Conservation (phyloP, 2,888 invertebrate genomes). For the Gasteruption jaculator region DNA sequence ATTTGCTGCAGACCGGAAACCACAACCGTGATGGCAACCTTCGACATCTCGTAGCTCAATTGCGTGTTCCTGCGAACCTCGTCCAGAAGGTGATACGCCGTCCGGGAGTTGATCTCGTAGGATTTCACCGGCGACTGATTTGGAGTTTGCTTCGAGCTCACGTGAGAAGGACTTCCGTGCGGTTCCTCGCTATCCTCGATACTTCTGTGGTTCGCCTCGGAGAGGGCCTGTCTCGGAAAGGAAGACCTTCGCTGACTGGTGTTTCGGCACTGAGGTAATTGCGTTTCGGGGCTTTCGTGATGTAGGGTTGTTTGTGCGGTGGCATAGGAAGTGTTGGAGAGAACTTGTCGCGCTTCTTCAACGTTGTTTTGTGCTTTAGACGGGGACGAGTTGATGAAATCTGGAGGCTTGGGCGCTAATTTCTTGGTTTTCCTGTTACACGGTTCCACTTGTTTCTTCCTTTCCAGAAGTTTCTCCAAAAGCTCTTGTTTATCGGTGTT, state of each 20-base stretch:
- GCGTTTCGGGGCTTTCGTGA: slow-evolving; percentile 13
- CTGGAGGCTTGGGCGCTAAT: slow-evolving; percentile 46
- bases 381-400: slow-evolving; percentile 40
- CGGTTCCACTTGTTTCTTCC: slow-evolving; percentile 62
- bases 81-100: slow-evolving; percentile 74
- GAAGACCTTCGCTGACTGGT: slow-evolving; percentile 30
- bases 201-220: slow-evolving; percentile 31
- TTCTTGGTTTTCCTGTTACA: slow-evolving; percentile 42
- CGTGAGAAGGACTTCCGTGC: slow-evolving; percentile 35
- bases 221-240: slow-evolving; percentile 35
- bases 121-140: slow-evolving; percentile 38
- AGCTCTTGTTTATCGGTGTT: slow-evolving; percentile 62
- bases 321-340: slow-evolving; percentile 31
- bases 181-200: slow-evolving; percentile 24
- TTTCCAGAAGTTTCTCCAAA: slow-evolving; percentile 61
- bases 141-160: slow-evolving; percentile 30
- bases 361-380: slow-evolving; percentile 31
- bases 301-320: slow-evolving; percentile 30
- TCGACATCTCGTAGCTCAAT: slow-evolving; percentile 80
- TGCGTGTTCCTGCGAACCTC: slow-evolving; percentile 79
- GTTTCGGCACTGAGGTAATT: slow-evolving; percentile 19
- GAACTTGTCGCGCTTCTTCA: slow-evolving; percentile 27
- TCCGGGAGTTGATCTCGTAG: slow-evolving; percentile 48
- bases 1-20: slow-evolving; percentile 58
- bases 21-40: slow-evolving; percentile 78